phyloP scores from a whole-genome alignment of 2,797 vertebrate species.

The Novumbra hubbsi region DNA sequence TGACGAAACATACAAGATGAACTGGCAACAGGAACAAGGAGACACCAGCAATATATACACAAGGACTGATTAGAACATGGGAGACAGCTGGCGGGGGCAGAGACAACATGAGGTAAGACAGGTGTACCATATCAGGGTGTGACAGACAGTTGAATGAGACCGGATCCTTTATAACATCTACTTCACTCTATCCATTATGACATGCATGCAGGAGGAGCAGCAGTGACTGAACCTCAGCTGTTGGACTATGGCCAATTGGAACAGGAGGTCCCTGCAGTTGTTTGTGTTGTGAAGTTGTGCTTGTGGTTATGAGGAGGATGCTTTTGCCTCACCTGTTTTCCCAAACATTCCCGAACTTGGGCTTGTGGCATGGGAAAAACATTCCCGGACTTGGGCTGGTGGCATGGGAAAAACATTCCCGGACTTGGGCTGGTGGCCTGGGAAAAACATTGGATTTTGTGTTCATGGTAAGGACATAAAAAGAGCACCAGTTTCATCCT shows the following conservation, averaged over 20 bases:
- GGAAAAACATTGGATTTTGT: background rate
- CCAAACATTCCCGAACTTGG: background rate
- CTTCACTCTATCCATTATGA: background rate
- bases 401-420: too few species aligned
- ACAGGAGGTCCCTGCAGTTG: background rate
- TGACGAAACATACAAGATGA: too few species aligned
- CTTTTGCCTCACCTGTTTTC: background rate
- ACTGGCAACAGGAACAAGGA: too few species aligned
- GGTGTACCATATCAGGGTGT: too few species aligned
- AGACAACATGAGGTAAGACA: too few species aligned
- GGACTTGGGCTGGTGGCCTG: background rate
- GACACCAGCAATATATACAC: too few species aligned
- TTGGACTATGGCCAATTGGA: background rate
- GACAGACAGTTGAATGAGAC: too few species aligned
- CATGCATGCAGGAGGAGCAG: background rate
- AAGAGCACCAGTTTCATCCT: background rate
- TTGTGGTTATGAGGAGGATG: background rate
- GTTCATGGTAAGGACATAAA: slow-evolving; percentile 4
- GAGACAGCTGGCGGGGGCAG: too few species aligned
- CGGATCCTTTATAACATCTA: too few species aligned
- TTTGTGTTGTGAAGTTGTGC: background rate
- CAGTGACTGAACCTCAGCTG: background rate
- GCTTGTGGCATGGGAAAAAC: background rate
- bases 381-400: background rate
- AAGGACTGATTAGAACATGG: too few species aligned